phyloP scores from a whole-genome alignment of 2,113 vertebrate genomes.

The Progne subis region DNA sequence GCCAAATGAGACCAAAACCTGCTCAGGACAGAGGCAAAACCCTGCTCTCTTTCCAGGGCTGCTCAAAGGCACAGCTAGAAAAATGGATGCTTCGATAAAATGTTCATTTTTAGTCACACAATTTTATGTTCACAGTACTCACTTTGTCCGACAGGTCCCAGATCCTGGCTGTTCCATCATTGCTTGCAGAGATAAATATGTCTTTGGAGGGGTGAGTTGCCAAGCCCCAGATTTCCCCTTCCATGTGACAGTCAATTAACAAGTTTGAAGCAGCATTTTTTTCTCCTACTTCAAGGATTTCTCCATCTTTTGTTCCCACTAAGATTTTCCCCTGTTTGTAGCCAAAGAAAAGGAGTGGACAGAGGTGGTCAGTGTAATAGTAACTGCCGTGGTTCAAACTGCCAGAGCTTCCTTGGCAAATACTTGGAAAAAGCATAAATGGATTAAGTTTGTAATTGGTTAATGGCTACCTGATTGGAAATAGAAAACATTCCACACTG shows the following conservation, averaged over 20 bases:
- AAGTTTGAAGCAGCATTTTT: constrained; percentile 97
- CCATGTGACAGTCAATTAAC: constrained; percentile 93
- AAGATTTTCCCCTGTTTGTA: constrained; percentile 91
- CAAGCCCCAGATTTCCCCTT: constrained; percentile 95
- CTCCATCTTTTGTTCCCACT: constrained; percentile 96
- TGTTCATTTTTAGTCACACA: accelerated
- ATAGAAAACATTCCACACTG: not conserved
- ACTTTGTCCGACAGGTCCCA: constrained; percentile 97
- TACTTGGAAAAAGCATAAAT: not conserved
- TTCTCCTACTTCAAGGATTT: constrained; percentile 97
- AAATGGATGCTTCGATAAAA: not conserved
- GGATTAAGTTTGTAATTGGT: not conserved
- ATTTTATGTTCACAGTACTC: not conserved
- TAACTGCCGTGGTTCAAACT: accelerated
- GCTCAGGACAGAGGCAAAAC: not conserved
- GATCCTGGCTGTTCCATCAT: constrained; percentile 91
- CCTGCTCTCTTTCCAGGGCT: not conserved
- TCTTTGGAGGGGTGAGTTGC: constrained; percentile 92
- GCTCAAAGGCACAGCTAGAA: not conserved
- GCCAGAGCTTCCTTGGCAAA: not conserved
- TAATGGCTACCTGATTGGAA: not conserved
- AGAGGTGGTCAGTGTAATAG: not conserved
- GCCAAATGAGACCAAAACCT: not conserved
- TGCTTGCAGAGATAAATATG: constrained; percentile 92
- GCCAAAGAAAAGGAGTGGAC: not conserved